phyloP scores from a whole-genome alignment of 2,113 vertebrate genomes.

The Amia ocellicauda region DNA sequence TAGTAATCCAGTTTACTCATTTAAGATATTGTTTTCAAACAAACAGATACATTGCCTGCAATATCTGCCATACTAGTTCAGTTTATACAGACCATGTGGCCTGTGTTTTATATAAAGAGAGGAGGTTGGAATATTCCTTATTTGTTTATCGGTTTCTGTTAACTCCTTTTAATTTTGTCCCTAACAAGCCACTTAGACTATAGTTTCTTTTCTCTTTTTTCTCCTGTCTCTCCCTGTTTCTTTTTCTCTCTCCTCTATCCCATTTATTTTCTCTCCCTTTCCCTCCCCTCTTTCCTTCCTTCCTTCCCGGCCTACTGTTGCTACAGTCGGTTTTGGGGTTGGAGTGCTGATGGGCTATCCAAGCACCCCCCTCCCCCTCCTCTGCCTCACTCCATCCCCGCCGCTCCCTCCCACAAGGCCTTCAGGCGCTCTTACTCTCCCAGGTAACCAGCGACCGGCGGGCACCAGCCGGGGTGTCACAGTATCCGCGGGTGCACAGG shows the following conservation, averaged over 20 bases:
- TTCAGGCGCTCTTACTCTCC: constrained; percentile 93
- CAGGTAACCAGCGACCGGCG: constrained; percentile 85
- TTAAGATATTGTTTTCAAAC: no score
- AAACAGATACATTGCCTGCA: no score
- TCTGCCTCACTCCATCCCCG: constrained; percentile 89
- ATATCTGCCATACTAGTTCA: no score
- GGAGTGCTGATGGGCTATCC: constrained; percentile 92
- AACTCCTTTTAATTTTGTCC: constrained; percentile 54
- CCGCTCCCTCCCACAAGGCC: constrained; percentile 90
- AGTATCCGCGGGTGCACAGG: constrained; percentile 76
- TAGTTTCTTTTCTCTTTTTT: constrained; percentile 63
- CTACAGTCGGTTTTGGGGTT: constrained; percentile 95
- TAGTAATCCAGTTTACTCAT: no score
- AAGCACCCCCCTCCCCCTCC: constrained; percentile 90
- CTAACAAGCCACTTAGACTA: constrained; percentile 66
- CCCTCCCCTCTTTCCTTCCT: constrained; percentile 41
- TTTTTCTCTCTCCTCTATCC: constrained; percentile 41
- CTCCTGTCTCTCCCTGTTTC: constrained; percentile 41
- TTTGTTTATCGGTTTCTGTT: constrained; percentile 59
- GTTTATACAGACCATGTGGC: no score
- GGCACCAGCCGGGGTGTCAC: constrained; percentile 69
- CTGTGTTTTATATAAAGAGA: no score
- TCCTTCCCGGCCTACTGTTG: constrained; percentile 60
- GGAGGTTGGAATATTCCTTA: constrained; percentile 11
- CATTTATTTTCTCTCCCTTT: constrained; percentile 45